Base-by-base conservation (phyloP, 2,797 vertebrate genomes). In the Enteromius paludinosus region DNA sequence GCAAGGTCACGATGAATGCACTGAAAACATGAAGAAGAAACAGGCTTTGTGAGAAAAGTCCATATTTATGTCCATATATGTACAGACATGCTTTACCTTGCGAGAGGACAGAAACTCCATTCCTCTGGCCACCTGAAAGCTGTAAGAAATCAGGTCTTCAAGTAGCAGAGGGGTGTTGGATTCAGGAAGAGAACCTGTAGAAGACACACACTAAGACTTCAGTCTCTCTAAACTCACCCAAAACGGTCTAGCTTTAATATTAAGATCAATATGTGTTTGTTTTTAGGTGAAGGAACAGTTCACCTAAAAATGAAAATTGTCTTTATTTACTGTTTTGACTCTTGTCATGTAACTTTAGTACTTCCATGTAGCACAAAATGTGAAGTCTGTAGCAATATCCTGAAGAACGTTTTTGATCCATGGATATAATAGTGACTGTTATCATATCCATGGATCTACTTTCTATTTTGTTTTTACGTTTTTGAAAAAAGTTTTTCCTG, bases 1-100 rank as follows among this genome's bases (percentile, higher is more conserved):
- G 98, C 98, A 92, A 98, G 94, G 89, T 97, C 97, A 86, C 97
- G 92, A 88, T 99, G 97, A 87, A 99, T 98, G 86, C 97, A 98
- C 97, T 99, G 86, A 89, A 85, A 83, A 83, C 84, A 84, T 15
- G 3, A 81, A 8, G 11, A 65, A 17, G 15, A 59, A 17, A 43
- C 12, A 43, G 2, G 2, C 41, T 43, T 3, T 43, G 41, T 41
- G 41, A 43, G 11, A 43, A 43, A 43, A 90, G 82, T 87, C 12
- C 7, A 38, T 3, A 65, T 25, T 72, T 54, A 72, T 56, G 43
- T 28, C 38, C 7, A 71, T 18, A 68, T 28, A 30, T 88, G 86
- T 81, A 75, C 18, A 23, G 47, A 74, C 71, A 56, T 87, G 90
- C 90, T 49, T 56, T 81, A 87, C 94, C 93, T 94, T 95, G 85